Base-by-base conservation (phyloP, 2,797 vertebrate genomes). In the Hephaestus fuliginosus region DNA sequence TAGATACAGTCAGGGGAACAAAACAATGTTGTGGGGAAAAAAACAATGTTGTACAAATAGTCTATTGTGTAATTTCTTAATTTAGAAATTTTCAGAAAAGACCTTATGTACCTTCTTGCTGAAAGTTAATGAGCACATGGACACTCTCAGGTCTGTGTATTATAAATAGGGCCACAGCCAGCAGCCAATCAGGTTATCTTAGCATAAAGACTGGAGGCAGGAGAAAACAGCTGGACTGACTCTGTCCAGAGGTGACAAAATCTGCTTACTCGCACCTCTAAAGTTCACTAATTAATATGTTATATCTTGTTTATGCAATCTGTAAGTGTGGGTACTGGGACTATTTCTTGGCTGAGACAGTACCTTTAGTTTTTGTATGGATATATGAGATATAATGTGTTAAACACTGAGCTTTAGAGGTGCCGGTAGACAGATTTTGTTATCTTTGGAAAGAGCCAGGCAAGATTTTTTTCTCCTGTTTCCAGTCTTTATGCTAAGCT, bases 291-390 rank as follows among this genome's bases (percentile, higher is more conserved):
- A 68, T 25, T 39, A 22, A 39, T 7, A 52, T 2, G 2, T 53
- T 15, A 39, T 10, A 53, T 53, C 20, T 67, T 67, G 49, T 67
- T 53, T 67, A 33, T 62, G n/a, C 39, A 44, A 62, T 62, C 39
- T 4, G 15, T 44, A 44, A 17, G 14, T 25, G 41, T 41, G 18
- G 39, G 64, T n/a, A 22, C 64, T 36, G 43, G 13, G 28, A 65
- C 44, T 20, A 36, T 66, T 51, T 51, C 30, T 66, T 66, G 64
- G 48, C 48, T 39, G 30, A 11, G 12, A 66, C 49, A 52, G 49
- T 9, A 51, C n/a, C 49, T 51, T 48, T 7, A 48, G 17, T 66
- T 15, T 55, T 43, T 28, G 22, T 18, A 44, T 1, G 0, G 22
- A 70, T 46, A 43, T n/a, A n/a, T 1, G 2, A 9, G 28, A 36